phyloP scores from a whole-genome alignment of 2,113 vertebrate species.

The Tringa solitaria region DNA sequence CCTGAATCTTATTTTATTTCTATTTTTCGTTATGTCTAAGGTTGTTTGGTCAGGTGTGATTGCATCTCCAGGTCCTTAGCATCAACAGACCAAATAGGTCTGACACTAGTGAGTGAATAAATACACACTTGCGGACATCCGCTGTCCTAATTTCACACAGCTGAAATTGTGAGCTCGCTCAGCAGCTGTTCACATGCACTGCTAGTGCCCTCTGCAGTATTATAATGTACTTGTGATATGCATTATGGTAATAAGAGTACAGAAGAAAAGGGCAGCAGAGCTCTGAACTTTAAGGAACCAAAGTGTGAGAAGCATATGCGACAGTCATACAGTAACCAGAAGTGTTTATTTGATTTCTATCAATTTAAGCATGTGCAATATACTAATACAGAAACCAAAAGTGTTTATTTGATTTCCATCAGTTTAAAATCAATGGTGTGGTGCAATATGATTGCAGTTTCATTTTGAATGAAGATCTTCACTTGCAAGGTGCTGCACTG shows the following conservation, averaged over 20 bases:
- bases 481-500: not conserved
- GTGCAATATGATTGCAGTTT: not conserved
- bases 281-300: not conserved
- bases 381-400: not conserved
- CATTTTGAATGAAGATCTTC: not conserved
- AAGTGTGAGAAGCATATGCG: not conserved
- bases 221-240: not conserved
- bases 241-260: not conserved
- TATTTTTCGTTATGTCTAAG: not conserved
- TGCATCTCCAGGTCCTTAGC: not conserved
- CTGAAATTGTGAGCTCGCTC: not conserved
- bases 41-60: not conserved
- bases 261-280: not conserved
- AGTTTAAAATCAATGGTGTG: not conserved
- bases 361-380: not conserved
- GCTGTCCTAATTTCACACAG: not conserved
- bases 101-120: not conserved
- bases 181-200: slow-evolving; percentile 13
- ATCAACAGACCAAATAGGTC: not conserved
- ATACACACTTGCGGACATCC: not conserved
- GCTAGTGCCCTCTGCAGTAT: slow-evolving; percentile 72
- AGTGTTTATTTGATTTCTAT: not conserved
- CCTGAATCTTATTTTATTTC: not conserved
- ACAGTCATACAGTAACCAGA: not conserved
- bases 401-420: not conserved